Conservation (phyloP, 1,140 invertebrate genomes). For the Ephestia elutella region DNA sequence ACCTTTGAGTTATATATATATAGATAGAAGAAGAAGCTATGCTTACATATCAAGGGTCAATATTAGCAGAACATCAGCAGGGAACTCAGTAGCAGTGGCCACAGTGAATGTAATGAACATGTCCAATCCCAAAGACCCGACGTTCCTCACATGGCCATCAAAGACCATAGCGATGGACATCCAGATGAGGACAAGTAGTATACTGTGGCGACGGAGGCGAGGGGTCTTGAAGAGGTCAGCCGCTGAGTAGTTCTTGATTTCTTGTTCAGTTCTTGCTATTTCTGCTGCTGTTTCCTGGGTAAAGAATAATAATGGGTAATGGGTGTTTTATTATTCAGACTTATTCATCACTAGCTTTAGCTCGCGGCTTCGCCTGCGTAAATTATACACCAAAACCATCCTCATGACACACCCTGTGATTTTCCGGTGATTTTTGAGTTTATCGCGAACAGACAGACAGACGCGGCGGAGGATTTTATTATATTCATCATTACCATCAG, state of each 20-base stretch:
- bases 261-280: constrained; percentile 45
- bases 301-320: too few relatives aligned
- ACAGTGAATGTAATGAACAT: constrained; percentile 89
- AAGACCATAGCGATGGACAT: constrained; percentile 89
- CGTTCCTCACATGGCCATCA: constrained; percentile 89
- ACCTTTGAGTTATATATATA: background rate
- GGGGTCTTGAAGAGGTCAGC: constrained; percentile 85
- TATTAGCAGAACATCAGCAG: constrained; percentile 87
- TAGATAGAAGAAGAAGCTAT: background rate
- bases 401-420: too few relatives aligned
- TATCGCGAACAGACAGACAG: too few relatives aligned
- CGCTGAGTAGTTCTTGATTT: constrained; percentile 78
- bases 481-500: too few relatives aligned
- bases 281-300: constrained; percentile 50
- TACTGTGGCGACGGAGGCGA: constrained; percentile 80
- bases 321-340: too few relatives aligned
- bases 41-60: constrained; percentile 79
- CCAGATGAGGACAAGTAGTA: constrained; percentile 86
- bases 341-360: too few relatives aligned
- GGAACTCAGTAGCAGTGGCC: constrained; percentile 86
- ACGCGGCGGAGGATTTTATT: too few relatives aligned
- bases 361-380: too few relatives aligned
- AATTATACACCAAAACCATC: too few relatives aligned
- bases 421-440: too few relatives aligned
- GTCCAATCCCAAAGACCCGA: constrained; percentile 84